Conservation (phyloP, 2,888 invertebrate genomes). For the Herminia tarsipennalis region DNA sequence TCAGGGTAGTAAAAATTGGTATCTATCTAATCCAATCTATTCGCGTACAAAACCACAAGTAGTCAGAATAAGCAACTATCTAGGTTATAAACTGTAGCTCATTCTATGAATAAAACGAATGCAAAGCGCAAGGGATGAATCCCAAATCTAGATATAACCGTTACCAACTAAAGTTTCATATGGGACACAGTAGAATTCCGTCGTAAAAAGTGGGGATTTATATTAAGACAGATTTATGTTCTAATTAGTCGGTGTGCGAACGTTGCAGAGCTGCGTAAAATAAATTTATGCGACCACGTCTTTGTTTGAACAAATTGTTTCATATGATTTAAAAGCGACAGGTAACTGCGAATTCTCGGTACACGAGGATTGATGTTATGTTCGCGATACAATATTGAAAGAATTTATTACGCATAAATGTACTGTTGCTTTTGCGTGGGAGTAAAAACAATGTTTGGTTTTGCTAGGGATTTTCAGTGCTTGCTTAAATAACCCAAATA, state of each 20-base stretch:
- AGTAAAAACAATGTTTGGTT: too few species aligned
- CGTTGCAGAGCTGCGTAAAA: slow-evolving; percentile 67
- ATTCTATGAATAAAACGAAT: slow-evolving; percentile 1
- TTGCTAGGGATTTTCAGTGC: too few species aligned
- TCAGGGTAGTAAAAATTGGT: too few species aligned
- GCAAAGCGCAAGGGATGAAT: not conserved
- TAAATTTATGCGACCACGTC: slow-evolving; percentile 74
- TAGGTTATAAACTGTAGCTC: too few species aligned
- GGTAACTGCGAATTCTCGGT: slow-evolving; percentile 48
- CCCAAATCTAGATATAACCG: slow-evolving; percentile 4
- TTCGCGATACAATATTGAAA: slow-evolving; percentile 2
- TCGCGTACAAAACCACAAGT: too few species aligned
- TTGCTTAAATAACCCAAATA: too few species aligned
- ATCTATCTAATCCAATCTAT: too few species aligned
- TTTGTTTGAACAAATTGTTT: slow-evolving; percentile 71
- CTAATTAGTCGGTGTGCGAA: slow-evolving; percentile 72
- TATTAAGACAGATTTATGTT: slow-evolving; percentile 78
- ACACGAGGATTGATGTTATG: slow-evolving; percentile 32
- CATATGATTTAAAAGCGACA: slow-evolving; percentile 66
- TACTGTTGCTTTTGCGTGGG: not conserved
- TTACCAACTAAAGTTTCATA: slow-evolving; percentile 34
- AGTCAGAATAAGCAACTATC: too few species aligned
- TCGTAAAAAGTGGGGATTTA: slow-evolving; percentile 70
- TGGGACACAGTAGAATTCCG: slow-evolving; percentile 49
- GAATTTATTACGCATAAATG: slow-evolving; percentile 25